Conservation (phyloP, 2,797 vertebrate genomes). For the Spinus olivaceus region DNA sequence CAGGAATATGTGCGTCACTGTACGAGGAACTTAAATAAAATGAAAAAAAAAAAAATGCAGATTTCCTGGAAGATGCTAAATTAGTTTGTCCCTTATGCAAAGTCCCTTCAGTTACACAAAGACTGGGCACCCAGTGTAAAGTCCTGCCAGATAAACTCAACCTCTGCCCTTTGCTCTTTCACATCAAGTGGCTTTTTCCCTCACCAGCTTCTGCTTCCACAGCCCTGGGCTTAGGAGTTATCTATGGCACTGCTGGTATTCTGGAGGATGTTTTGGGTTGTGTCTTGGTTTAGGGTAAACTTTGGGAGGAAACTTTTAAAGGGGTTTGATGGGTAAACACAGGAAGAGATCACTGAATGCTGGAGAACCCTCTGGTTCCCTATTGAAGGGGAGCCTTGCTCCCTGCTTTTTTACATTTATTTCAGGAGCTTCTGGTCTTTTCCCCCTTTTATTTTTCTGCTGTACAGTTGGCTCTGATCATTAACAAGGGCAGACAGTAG, state of each 20-base stretch:
- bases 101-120: background rate
- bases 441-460: background rate
- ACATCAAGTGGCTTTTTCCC: background rate
- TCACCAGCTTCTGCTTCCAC: background rate
- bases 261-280: background rate
- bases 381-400: background rate
- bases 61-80: conserved; percentile 40
- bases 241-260: rapidly evolving
- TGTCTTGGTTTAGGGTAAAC: background rate
- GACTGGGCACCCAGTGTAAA: background rate
- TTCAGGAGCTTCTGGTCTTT: background rate
- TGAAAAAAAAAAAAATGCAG: background rate
- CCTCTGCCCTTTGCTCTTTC: background rate
- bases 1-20: conserved; percentile 14
- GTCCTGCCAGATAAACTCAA: background rate
- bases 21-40: conserved; percentile 37
- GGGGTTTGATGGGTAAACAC: background rate
- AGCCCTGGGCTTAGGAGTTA: background rate
- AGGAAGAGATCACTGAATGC: background rate
- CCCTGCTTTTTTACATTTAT: background rate
- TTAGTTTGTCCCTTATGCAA: background rate
- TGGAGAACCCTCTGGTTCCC: background rate
- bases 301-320: background rate
- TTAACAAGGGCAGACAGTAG: background rate
- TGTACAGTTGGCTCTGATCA: background rate